These are phyloP conservation scores for Athene cunicularia DNA, from an alignment of 2,113 vertebrate genomes.

Conservation along the genomic window DNA sequence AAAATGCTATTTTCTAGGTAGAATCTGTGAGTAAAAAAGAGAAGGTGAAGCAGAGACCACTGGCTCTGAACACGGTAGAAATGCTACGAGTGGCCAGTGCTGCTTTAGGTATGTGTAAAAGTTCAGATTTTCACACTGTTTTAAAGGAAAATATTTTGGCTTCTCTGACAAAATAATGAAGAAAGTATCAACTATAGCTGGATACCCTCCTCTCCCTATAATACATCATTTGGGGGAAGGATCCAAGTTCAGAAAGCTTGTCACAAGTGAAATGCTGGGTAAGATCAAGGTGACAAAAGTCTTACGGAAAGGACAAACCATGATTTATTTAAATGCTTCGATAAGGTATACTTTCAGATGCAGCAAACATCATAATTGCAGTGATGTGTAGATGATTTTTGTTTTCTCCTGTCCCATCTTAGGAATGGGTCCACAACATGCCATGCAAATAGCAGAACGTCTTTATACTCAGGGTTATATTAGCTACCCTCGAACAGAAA, in stretches of 20 bases:
- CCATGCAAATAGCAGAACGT: conserved; percentile 97
- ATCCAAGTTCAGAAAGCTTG: neutral
- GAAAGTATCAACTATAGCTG: neutral
- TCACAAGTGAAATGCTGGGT: neutral
- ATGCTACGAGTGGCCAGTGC: conserved; percentile 96
- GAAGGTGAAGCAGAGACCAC: conserved; percentile 93
- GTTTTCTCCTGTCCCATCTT: neutral
- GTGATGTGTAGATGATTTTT: neutral
- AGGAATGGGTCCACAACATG: conserved; percentile 95
- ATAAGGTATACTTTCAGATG: neutral
- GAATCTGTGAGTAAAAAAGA: conserved; percentile 94
- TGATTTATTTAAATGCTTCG: neutral
- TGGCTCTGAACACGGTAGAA: conserved; percentile 96
- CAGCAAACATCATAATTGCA: neutral
- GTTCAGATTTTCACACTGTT: neutral
- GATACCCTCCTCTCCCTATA: neutral
- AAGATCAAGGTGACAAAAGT: neutral
- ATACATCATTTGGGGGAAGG: neutral
- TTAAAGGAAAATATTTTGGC: neutral
- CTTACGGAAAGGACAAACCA: neutral
- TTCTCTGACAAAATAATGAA: neutral
- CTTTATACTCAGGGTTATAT: conserved; percentile 97
- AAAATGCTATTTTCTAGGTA: conserved; percentile 79
- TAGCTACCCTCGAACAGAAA: conserved; percentile 98
- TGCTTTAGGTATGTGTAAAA: conserved; percentile 83